Evolutionary conservation across 2,888 invertebrate genomes (phyloP), one percentile per base, ranked within the genome.

Genomic region (Lycaena phlaeas): DNA sequence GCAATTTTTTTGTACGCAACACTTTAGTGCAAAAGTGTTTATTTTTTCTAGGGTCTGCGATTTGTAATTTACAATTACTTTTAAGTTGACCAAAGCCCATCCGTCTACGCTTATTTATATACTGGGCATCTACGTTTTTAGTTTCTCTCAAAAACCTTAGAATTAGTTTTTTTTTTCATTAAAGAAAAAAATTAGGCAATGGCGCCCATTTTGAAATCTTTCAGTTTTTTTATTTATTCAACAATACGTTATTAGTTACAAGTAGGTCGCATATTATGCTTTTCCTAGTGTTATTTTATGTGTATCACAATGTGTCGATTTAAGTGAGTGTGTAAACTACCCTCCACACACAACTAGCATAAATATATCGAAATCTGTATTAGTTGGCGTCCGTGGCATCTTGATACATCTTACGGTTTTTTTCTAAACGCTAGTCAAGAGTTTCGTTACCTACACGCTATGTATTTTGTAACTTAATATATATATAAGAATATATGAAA

Each of bases 401-500:
- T 43, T 48, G 48, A 57, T 43, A 54, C 47, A 34, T 22, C 47
- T 59, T 64, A 58, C 56, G 67, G 56, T 50, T 57, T 68, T n/a
- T 57, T 68, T 58, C 65, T 60, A 64, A 70, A 71, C 76, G 75
- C 85, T 85, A 85, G 85, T 85, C 85, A 85, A 72, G 72, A 68
- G 68, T 75, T 84, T 81, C 73, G 84, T 85, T 85, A 84, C 84
- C 82, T 82, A 73, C 66, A 76, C 68, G 74, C 76, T 82, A 78
- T 82, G 75, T 81, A 79, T 81, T 78, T 73, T 75, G 67, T 77
- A 82, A 78, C 76, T 75, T 79, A 74, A 74, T 68, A 71, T 78
- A n/a, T n/a, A 74, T 69, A 72, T 77, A 75, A 71, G 73, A 70
- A 67, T 70, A 65, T 74, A 76, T 71, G 77, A 78, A 78, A 79